Evolutionary conservation across 2,797 vertebrate species (phyloP), one percentile per base, ranked within the genome.

Genomic region (Tragelaphus eurycerus): DNA sequence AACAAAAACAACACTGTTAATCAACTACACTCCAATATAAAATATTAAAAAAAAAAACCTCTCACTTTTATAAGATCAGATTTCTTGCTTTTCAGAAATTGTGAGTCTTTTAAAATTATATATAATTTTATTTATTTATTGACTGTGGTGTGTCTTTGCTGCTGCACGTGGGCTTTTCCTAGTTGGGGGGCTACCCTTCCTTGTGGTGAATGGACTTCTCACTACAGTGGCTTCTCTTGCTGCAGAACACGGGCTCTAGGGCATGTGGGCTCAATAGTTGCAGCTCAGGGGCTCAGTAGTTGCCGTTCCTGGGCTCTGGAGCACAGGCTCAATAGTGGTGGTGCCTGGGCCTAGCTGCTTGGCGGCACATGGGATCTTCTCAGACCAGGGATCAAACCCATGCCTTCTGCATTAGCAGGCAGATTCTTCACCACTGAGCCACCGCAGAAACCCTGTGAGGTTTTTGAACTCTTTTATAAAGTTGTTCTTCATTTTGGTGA

Each of bases 21-120:
- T 74, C 71, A 43, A 74, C 12, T 48, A 48, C 14, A 29, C 74
- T 48, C 74, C 25, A 31, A 48, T 17, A 78, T 78, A 78, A 78
- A 48, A 78, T 78, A 43, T 43, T 43, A 43, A 43, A 43, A 43
- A 43, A 43, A 38, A 43, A 43, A 43, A 43, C 6, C 43, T 43
- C 43, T 43, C 43, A 43, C 43, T 89, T 96, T 55, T 60, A 15
- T 60, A 84, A 96, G 52, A 91, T 95, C 74, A 94, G 96, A 87
- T 85, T 95, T 57, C 59, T 90, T 76, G 48, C 54, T 97, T 95
- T 96, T 71, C 31, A 92, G 82, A 93, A 89, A 57, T 34, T 76
- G 13, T 15, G n/a, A 59, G 50, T 19, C 76, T 96, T 95, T 90
- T 16, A 17, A 94, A 89, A 84, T 74, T 27, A 27, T 14, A 27